Evolutionary conservation across 1,140 invertebrate genomes (phyloP).

Genomic region (Trachymyrmex cornetzi): DNA sequence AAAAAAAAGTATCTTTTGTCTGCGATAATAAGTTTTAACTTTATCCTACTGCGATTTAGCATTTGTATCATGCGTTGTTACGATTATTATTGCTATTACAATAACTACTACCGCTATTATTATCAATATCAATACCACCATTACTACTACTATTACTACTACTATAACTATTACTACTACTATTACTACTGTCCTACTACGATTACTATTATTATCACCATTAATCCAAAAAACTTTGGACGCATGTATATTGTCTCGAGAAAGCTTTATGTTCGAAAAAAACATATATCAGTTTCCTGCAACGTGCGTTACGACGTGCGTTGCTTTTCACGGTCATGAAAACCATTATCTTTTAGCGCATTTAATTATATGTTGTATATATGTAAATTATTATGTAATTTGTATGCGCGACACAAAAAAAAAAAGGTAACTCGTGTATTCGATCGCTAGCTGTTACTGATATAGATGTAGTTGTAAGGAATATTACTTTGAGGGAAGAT

Average conservation of each 20-base stretch:
- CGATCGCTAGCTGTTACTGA: conserved; percentile 73
- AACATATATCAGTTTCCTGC: conserved; percentile 19
- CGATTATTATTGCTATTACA: conserved; percentile 57
- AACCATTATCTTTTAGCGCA: conserved; percentile 73
- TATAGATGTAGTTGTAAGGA: conserved; percentile 64
- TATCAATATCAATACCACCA: conserved; percentile 45
- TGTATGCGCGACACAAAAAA: conserved; percentile 60
- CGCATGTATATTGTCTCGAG: conserved; percentile 8
- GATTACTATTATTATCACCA: conserved; percentile 39
- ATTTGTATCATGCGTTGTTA: conserved; percentile 65
- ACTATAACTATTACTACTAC: conserved; percentile 47
- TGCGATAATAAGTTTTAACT: conserved; percentile 66
- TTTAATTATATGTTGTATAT: conserved; percentile 85
- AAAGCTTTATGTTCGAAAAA: conserved; percentile 34
- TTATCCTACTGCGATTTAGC: conserved; percentile 60
- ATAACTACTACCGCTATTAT: conserved; percentile 54
- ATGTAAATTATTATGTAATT: conserved; percentile 82
- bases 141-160: conserved; percentile 45
- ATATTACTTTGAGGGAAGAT: conserved; percentile 50
- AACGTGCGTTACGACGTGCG: neutral
- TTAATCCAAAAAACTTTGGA: conserved; percentile 39
- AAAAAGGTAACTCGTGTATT: conserved; percentile 79
- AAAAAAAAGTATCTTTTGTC: conserved; percentile 57
- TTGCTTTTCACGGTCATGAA: conserved; percentile 22
- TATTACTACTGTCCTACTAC: conserved; percentile 53